Evolutionary conservation across 1,140 invertebrate genomes (phyloP), one percentile per base, ranked within the genome.

Genomic region (Pogonomyrmex californicus): DNA sequence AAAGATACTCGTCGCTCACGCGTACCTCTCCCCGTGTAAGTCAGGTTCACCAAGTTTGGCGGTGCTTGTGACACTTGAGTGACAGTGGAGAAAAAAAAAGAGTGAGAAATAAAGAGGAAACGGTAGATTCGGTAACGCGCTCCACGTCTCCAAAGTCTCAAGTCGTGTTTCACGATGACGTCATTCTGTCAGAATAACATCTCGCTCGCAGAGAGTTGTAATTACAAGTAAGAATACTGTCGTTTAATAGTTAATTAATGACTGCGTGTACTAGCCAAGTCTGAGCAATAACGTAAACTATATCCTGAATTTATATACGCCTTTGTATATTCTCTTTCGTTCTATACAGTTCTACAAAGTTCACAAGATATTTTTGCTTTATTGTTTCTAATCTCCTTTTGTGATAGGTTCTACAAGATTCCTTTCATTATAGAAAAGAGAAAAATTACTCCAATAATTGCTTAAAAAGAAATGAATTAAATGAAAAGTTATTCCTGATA

Each of bases 131-230:
- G 14, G 1, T 71, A 23, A 23, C 51, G 47, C 36, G n/a, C 51
- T 71, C 23, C 17, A 12, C 5, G 14, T n/a, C n/a, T n/a, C n/a
- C 47, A 5, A 44, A 30, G 10, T 47, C 44, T 66, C 23, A 6
- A n/a, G n/a, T 47, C 65, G 2, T 71, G 41, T 65, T 77, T 65
- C 7, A 87, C 33, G 86, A 92, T 93, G 90, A 66, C 87, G 62
- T 92, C 87, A 38, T 9, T 92, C 30, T 81, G 87, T 41, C 85
- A 91, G 75, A 91, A 87, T 81, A 77, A 85, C 41, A 58, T 86
- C 77, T 83, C 85, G 56, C 14, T 76, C 4, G 30, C 68, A 10
- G 77, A 85, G 54, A 54, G 30, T 82, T 38, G 68, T 44, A 62
- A 33, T 41, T 73, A 36, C 58, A 79, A 86, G 90, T 92, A 91